A percentile compares a stretch with the other conserved stretches of the same genome.
phyloP scores from a whole-genome alignment of 2,888 invertebrate genomes.

The Galerucella calmariensis region DNA sequence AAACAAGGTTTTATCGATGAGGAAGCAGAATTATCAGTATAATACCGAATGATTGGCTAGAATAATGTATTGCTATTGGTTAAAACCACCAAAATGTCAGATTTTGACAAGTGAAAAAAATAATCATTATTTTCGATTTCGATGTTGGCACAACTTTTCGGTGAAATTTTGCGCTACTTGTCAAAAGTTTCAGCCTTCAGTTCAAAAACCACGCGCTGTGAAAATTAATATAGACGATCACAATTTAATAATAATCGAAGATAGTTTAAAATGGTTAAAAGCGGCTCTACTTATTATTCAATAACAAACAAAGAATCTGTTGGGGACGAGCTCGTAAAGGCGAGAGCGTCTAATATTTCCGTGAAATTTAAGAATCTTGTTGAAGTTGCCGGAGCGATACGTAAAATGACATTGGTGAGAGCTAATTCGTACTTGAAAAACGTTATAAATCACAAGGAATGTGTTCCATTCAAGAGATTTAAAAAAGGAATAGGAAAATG shows the following conservation, averaged over 20 bases:
- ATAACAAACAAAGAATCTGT: slow-evolving; percentile 68
- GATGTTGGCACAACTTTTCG: too few species aligned
- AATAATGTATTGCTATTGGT: too few species aligned
- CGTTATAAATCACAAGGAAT: slow-evolving; percentile 80
- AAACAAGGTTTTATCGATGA: too few species aligned
- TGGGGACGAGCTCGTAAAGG: slow-evolving; percentile 65
- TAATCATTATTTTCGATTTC: too few species aligned
- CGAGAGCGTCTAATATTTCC: slow-evolving; percentile 80
- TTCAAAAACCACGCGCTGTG: background rate
- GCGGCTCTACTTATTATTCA: slow-evolving; percentile 40
- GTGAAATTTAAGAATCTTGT: slow-evolving; percentile 87
- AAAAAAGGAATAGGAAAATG: slow-evolving; percentile 83
- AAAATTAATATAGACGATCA: background rate
- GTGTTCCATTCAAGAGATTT: slow-evolving; percentile 82
- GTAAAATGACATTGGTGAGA: slow-evolving; percentile 78
- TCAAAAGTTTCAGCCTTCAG: background rate
- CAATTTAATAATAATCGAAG: background rate
- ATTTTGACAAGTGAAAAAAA: too few species aligned
- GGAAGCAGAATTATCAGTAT: too few species aligned
- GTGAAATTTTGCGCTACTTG: too few species aligned
- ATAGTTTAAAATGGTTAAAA: slow-evolving; percentile 35
- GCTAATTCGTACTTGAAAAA: slow-evolving; percentile 81
- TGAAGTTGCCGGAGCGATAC: slow-evolving; percentile 81
- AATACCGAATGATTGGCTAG: too few species aligned
- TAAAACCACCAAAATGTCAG: too few species aligned